These are phyloP conservation scores for Tragelaphus scriptus DNA, from an alignment of 2,113 vertebrate species.

Conservation along the genomic window DNA sequence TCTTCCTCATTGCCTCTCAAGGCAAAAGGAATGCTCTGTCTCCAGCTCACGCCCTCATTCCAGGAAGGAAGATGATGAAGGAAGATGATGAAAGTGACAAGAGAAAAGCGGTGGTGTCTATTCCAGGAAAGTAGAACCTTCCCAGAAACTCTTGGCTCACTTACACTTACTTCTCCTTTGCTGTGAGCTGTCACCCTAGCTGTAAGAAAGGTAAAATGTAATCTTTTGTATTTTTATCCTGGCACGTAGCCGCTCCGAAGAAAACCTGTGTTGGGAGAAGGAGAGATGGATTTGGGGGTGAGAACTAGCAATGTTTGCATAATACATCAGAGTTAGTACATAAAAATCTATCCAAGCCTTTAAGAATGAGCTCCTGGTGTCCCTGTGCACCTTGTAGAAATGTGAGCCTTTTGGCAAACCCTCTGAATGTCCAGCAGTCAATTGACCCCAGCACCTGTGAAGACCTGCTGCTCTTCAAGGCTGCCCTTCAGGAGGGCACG, in stretches of 20 bases:
- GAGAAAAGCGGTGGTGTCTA: background rate
- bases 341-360: background rate
- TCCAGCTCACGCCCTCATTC: background rate
- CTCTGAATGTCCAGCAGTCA: accelerated
- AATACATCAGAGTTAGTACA: background rate
- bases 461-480: accelerated
- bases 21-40: background rate
- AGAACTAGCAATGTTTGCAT: background rate
- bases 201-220: background rate
- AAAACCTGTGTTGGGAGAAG: background rate
- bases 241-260: accelerated
- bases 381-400: background rate
- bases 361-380: accelerated
- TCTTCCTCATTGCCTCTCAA: background rate
- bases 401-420: background rate
- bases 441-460: accelerated
- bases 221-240: background rate
- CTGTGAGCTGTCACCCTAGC: no score
- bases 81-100: background rate
- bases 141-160: constrained; percentile 20
- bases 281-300: background rate
- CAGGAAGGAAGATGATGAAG: background rate
- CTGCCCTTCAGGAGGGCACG: accelerated
- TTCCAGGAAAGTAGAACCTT: background rate
- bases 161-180: background rate